Evolutionary conservation across 2,888 invertebrate genomes (phyloP).

Genomic region (Caenorhabditis sp.): DNA sequence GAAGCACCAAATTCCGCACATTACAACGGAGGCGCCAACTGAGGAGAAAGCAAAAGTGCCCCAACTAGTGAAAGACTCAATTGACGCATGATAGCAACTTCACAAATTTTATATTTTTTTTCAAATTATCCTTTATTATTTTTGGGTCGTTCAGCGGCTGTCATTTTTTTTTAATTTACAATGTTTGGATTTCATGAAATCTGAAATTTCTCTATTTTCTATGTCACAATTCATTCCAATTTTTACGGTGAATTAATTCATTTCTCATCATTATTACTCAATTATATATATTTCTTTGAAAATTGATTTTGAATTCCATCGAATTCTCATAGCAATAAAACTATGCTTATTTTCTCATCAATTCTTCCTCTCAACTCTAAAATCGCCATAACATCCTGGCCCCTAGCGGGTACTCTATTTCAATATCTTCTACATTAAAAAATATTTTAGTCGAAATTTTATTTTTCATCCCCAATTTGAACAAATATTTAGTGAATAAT

Average conservation of each 20-base stretch:
- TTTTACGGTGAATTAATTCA: slow-evolving; percentile 31
- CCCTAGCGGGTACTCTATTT: slow-evolving; percentile 28
- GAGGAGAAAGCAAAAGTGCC: slow-evolving; percentile 56
- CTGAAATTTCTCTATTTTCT: slow-evolving; percentile 13
- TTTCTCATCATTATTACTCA: not conserved
- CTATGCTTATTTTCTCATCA: not conserved
- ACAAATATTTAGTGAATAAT: slow-evolving; percentile 5
- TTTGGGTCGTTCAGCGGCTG: not conserved
- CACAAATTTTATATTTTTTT: not conserved
- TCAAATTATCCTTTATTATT: not conserved
- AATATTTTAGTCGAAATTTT: not conserved
- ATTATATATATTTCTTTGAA: slow-evolving; percentile 3
- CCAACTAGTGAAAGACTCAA: slow-evolving; percentile 55
- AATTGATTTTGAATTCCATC: slow-evolving; percentile 10
- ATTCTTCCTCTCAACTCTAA: not conserved
- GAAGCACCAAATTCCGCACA: slow-evolving; percentile 59
- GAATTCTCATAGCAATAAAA: slow-evolving; percentile 1
- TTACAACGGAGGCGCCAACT: slow-evolving; percentile 54
- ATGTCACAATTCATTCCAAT: slow-evolving; percentile 35
- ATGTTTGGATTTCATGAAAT: not conserved
- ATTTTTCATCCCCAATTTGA: not conserved
- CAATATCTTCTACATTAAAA: slow-evolving; percentile 20
- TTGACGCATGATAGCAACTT: slow-evolving; percentile 31
- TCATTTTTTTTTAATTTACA: not conserved
- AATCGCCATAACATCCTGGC: slow-evolving; percentile 30